Conservation (phyloP, 2,888 invertebrate genomes). For the Erpobdella octoculata region DNA sequence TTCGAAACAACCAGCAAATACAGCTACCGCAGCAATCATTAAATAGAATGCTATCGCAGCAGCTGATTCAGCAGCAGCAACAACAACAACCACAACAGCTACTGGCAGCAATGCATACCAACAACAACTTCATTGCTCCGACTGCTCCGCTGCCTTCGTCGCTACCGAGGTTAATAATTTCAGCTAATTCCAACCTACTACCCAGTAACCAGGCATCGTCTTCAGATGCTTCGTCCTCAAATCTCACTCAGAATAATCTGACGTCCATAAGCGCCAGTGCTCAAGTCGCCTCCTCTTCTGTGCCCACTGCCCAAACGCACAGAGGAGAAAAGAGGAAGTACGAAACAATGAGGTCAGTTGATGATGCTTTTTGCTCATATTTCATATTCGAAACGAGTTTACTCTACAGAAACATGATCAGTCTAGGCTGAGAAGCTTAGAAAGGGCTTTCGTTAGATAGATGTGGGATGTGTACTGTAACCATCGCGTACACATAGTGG, state of each 20-base stretch:
- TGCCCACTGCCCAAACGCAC: slow-evolving; percentile 12
- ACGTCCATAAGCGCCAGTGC: neutral
- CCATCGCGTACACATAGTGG: too few relatives aligned
- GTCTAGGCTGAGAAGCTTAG: too few relatives aligned
- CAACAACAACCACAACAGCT: slow-evolving; percentile 26
- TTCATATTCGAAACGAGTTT: too few relatives aligned
- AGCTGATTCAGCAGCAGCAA: slow-evolving; percentile 23
- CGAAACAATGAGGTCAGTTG: slow-evolving; percentile 46
- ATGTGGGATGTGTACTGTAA: too few relatives aligned
- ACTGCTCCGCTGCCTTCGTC: neutral
- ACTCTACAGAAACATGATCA: too few relatives aligned
- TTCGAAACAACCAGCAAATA: neutral
- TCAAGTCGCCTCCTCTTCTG: neutral
- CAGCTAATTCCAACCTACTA: slow-evolving; percentile 18
- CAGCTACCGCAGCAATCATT: neutral
- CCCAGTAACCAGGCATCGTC: neutral
- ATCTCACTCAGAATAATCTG: neutral
- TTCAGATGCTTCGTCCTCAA: too few relatives aligned
- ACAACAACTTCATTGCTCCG: slow-evolving; percentile 13
- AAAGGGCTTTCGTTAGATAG: too few relatives aligned
- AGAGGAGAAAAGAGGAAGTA: slow-evolving; percentile 45
- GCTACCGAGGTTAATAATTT: slow-evolving; percentile 11
- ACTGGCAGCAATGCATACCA: slow-evolving; percentile 11
- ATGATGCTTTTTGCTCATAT: too few relatives aligned
- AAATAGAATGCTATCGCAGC: neutral